Evolutionary conservation across 92 coral and sea anemone genomes (phyloP).

Genomic region (Epizoanthus fatuus): DNA sequence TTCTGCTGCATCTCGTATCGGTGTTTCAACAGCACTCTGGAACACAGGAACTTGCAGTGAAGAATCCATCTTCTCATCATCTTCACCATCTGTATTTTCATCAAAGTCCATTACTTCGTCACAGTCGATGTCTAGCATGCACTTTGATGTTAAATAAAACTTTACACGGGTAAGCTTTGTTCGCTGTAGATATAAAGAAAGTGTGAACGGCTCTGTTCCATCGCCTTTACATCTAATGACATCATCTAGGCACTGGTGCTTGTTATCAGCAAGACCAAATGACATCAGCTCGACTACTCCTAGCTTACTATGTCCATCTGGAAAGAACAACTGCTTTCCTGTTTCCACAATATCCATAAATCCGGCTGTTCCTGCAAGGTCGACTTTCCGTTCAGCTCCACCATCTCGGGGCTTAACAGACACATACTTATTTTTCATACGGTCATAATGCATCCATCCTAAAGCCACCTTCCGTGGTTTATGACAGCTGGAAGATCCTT

Average conservation of each 20-base stretch:
- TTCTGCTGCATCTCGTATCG: background rate
- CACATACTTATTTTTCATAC: background rate
- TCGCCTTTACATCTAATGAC: constrained; percentile 10
- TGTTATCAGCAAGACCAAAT: constrained; percentile 26
- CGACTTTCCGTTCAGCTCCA: constrained; percentile 14
- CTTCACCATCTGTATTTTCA: constrained; percentile 12
- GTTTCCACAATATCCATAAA: constrained; percentile 19
- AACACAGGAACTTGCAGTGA: background rate
- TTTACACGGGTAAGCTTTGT: constrained; percentile 27
- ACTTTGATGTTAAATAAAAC: constrained; percentile 34
- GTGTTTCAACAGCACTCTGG: constrained; percentile 11
- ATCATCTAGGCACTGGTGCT: constrained; percentile 19
- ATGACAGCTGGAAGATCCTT: constrained; percentile 12
- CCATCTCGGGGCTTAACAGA: background rate
- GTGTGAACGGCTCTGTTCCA: constrained; percentile 32
- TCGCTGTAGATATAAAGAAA: constrained; percentile 15
- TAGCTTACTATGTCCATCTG: constrained; percentile 17
- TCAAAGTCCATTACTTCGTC: constrained; percentile 9
- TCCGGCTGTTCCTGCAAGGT: constrained; percentile 12
- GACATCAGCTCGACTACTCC: constrained; percentile 18
- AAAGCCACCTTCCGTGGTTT: constrained; percentile 3
- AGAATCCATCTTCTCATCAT: constrained; percentile 20
- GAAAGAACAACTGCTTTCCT: constrained; percentile 21
- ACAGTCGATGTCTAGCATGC: constrained; percentile 3
- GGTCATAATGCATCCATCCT: constrained; percentile 14